A percentile compares a stretch with the other conserved stretches of the same genome.
Conservation (phyloP, 2,888 invertebrate species). For the Agonum fuliginosum region DNA sequence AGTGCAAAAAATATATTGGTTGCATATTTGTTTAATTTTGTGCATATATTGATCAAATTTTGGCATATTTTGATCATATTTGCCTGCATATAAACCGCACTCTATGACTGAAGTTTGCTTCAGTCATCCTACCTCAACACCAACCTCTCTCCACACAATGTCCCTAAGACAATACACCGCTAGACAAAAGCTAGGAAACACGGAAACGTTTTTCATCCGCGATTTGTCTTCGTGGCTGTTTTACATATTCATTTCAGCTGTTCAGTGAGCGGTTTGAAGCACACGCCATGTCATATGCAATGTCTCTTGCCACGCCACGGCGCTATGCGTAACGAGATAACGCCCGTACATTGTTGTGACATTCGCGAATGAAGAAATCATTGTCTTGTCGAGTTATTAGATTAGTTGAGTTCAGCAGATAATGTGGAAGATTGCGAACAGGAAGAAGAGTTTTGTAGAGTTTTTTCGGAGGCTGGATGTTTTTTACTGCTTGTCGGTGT, state of each 20-base stretch:
- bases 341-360: not conserved
- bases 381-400: not conserved
- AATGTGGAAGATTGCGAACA: slow-evolving; percentile 10
- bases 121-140: slow-evolving; percentile 34
- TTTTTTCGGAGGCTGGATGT: not conserved
- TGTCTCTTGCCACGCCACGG: not conserved
- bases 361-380: not conserved
- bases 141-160: not conserved
- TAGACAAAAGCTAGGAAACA: slow-evolving; percentile 47
- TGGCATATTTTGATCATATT: too few species aligned
- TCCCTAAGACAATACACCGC: slow-evolving; percentile 6
- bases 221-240: slow-evolving; percentile 34
- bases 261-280: slow-evolving; percentile 8
- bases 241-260: slow-evolving; percentile 43
- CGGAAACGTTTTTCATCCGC: slow-evolving; percentile 32
- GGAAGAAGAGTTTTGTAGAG: not conserved
- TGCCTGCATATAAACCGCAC: too few species aligned
- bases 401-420: slow-evolving; percentile 1
- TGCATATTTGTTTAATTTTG: too few species aligned
- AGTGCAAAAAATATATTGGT: too few species aligned
- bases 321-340: slow-evolving; percentile 20
- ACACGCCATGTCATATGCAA: slow-evolving; percentile 12
- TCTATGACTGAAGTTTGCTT: too few species aligned
- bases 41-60: too few species aligned
- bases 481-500: not conserved